phyloP scores from a whole-genome alignment of 2,113 vertebrate genomes.

The Anarrhichthys ocellatus region DNA sequence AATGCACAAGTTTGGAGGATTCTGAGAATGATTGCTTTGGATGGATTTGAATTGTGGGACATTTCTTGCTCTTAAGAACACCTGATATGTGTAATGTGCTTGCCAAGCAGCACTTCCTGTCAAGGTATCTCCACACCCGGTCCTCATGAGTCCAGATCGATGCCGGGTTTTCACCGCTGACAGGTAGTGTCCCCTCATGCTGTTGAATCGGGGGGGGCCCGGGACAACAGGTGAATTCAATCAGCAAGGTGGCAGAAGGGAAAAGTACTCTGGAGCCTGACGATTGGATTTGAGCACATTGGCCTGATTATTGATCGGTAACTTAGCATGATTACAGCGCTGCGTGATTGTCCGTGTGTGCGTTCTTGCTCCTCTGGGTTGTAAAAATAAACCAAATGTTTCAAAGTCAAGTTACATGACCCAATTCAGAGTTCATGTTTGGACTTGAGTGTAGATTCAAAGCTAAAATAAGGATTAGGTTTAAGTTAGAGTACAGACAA shows the following conservation, averaged over 20 bases:
- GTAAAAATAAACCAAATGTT: slow-evolving; percentile 30
- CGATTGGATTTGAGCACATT: slow-evolving; percentile 56
- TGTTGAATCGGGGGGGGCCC: background rate
- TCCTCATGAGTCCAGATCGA: background rate
- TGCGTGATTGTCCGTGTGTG: background rate
- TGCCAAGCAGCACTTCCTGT: slow-evolving; percentile 4
- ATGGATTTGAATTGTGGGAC: slow-evolving; percentile 56
- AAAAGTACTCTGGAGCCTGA: slow-evolving; percentile 36
- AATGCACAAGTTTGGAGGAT: slow-evolving; percentile 48
- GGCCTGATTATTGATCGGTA: slow-evolving; percentile 60
- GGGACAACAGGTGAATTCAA: slow-evolving; percentile 61
- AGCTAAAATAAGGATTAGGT: background rate
- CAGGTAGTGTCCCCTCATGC: slow-evolving; percentile 3
- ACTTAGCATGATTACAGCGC: slow-evolving; percentile 52
- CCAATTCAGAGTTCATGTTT: background rate
- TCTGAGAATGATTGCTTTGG: slow-evolving; percentile 62
- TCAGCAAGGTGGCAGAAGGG: slow-evolving; percentile 45
- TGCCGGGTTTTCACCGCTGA: slow-evolving; percentile 9
- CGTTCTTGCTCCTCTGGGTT: background rate
- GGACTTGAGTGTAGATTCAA: background rate
- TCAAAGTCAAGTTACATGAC: background rate
- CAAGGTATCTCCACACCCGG: background rate
- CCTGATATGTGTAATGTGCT: slow-evolving; percentile 37
- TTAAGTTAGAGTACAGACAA: background rate
- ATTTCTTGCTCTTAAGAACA: slow-evolving; percentile 47